These are phyloP conservation scores for Deilephila elpenor DNA, from an alignment of 2,888 invertebrate species.

Conservation along the genomic window DNA sequence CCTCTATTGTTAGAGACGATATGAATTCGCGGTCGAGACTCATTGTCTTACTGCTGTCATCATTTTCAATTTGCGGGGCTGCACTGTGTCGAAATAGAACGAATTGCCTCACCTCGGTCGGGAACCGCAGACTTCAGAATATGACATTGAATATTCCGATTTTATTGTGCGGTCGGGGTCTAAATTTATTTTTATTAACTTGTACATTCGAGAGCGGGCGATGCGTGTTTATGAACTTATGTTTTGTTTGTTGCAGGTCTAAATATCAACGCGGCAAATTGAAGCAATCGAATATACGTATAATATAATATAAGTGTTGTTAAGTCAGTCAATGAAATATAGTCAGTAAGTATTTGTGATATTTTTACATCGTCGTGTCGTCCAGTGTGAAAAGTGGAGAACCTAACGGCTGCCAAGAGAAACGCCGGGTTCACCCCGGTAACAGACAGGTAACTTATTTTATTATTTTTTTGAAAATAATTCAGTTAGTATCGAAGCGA, in stretches of 20 bases:
- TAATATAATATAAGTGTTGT: conserved; percentile 26
- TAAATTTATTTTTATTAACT: conserved; percentile 42
- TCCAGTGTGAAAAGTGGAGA: conserved; percentile 74
- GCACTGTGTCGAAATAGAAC: conserved; percentile 46
- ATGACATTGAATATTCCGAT: conserved; percentile 50
- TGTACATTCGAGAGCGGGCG: conserved; percentile 39
- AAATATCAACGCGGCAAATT: conserved; percentile 47
- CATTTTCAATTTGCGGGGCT: conserved; percentile 52
- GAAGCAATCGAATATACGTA: conserved; percentile 29
- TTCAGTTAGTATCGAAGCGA: background rate
- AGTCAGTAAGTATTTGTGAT: conserved; percentile 41
- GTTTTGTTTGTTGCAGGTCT: conserved; percentile 72
- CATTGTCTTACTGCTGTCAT: conserved; percentile 59
- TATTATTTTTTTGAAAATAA: background rate
- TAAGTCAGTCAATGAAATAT: conserved; percentile 32
- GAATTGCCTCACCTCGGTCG: conserved; percentile 57
- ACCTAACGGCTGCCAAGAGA: conserved; percentile 62
- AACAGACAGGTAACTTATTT: conserved; percentile 69
- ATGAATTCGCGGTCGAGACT: conserved; percentile 58
- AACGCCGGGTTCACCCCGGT: conserved; percentile 74
- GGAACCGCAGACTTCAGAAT: conserved; percentile 53
- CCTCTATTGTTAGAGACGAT: conserved; percentile 54
- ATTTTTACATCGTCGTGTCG: conserved; percentile 48
- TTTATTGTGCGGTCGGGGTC: conserved; percentile 44
- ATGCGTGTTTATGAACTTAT: background rate